Evolutionary conservation across 2,797 vertebrate genomes (phyloP).

Genomic region (Sebastes taczanowskii): DNA sequence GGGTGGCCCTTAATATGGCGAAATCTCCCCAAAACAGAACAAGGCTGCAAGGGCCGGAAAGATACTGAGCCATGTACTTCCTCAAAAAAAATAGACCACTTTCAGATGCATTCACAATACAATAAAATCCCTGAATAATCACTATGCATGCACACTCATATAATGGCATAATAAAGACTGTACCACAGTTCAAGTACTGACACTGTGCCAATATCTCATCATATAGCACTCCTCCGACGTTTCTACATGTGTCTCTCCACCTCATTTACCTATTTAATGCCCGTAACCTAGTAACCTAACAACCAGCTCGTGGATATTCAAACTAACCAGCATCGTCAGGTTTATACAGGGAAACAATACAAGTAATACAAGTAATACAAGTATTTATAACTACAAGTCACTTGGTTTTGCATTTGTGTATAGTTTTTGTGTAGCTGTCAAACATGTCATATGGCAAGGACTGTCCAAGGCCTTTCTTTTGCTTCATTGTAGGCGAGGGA

Average conservation of each 20-base stretch:
- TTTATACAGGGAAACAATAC: background rate
- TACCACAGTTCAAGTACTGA: background rate
- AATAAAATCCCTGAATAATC: background rate
- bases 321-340: background rate
- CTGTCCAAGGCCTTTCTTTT: background rate
- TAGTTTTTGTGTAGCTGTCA: background rate
- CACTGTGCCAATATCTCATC: background rate
- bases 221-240: background rate
- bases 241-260: background rate
- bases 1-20: background rate
- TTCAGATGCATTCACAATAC: background rate
- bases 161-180: background rate
- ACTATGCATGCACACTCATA: background rate
- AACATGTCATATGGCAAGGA: background rate
- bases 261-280: background rate
- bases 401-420: background rate
- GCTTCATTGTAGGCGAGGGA: background rate
- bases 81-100: background rate
- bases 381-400: background rate
- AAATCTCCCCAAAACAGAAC: background rate
- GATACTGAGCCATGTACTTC: background rate
- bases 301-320: background rate
- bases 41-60: background rate
- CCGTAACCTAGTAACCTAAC: background rate
- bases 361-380: background rate